A percentile compares a stretch with the other conserved stretches of the same genome.
Conservation (phyloP, 2,888 invertebrate genomes). For the Tolmerus cingulatus region DNA sequence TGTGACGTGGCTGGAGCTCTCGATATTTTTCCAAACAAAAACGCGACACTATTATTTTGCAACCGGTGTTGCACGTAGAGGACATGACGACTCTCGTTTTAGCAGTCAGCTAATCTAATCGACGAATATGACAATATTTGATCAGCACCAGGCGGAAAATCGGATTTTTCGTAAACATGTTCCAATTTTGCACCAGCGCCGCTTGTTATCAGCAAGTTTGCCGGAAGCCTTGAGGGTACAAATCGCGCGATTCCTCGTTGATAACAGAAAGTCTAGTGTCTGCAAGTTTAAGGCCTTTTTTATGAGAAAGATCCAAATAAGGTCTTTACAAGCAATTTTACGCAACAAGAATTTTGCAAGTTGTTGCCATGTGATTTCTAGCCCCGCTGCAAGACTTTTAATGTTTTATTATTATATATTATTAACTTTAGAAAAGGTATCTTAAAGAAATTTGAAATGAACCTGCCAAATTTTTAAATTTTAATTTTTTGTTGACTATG, state of each 20-base stretch:
- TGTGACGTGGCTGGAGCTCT: background rate
- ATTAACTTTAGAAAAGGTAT: too few relatives aligned
- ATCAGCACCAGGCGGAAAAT: background rate
- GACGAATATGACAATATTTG: background rate
- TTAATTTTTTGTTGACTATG: too few relatives aligned
- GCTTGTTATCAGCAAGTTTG: background rate
- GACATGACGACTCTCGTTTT: background rate
- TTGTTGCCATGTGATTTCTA: background rate
- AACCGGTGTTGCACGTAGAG: background rate
- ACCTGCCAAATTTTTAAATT: too few relatives aligned
- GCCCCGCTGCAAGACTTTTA: too few relatives aligned
- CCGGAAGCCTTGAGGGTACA: background rate
- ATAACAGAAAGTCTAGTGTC: background rate
- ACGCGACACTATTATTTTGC: background rate
- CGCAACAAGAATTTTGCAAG: background rate
- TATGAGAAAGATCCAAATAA: background rate
- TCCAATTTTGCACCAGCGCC: background rate
- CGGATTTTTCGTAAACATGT: background rate
- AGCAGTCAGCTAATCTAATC: background rate
- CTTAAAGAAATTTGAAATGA: too few relatives aligned
- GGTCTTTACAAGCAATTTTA: background rate
- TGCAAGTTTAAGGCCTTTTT: background rate
- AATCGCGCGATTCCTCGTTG: background rate
- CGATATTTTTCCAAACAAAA: background rate
- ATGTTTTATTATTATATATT: too few relatives aligned